Evolutionary conservation across 2,888 invertebrate genomes (phyloP), one percentile per base, ranked within the genome.

Genomic region (Volucella inanis): DNA sequence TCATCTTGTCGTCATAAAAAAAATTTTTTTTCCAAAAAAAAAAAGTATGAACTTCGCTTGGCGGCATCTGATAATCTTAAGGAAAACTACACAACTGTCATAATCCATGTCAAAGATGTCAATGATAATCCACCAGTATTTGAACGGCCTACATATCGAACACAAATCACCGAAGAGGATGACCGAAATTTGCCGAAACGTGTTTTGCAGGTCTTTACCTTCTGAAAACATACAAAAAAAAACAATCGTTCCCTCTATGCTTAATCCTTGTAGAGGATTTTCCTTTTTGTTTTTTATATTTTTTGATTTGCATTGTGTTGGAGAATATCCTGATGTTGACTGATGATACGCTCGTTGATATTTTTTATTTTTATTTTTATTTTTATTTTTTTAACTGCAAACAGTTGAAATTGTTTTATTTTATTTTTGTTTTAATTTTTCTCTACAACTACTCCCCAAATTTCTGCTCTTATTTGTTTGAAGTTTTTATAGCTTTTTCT

Each of bases 91-190:
- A 98, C 98, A 54, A 98, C 97, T 50, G 98, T 98, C 88, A 98
- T 98, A 90, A 98, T 98, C 90, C 97, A 98, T 93, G 97, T 98
- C 89, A 98, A 98, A 93, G 98, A 99, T 92, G 98, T 98, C 88
- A 99, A 99, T 93, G 99, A 99, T 94, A 99, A 99, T 94, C 97
- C 98, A 55, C 99, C 99, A 2, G 97, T 97, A 89, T 99, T 99
- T 93, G 97, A 98, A 93, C 94, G 98, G 88, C 98, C 98, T 68
- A 97, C 97, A 76, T 98, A 98, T 93, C 95, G 97, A 90, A 97
- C 98, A 67, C 98, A 98, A 93, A 98, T 98, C 93, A 98, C 98
- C 54, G 98, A 98, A 93, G 98, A 98, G 93, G 98, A 98, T 91
- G 98, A 98, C 93, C 94, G 98, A 90, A 97, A 97, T 93, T 94